Base-by-base conservation (phyloP, 2,113 vertebrate species). In the Labeo catla region DNA sequence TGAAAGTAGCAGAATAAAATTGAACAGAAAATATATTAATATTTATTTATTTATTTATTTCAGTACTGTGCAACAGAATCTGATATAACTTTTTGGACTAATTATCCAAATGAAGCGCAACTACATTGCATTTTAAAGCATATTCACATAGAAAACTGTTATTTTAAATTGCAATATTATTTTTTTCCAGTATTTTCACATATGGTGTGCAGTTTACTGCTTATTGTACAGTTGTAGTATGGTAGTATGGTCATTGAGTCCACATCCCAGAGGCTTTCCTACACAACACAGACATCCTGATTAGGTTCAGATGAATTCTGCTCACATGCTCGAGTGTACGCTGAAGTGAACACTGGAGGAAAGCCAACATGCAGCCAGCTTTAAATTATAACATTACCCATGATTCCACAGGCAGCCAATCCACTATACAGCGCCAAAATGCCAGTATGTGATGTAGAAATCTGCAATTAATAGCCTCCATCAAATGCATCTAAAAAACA, bases 271-370 rank as follows among this genome's bases (percentile, higher is more conserved):
- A 59, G 49, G n/a, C 74, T 2, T 57, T 72, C 81, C 49, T 21
- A 21, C 50, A 78, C 47, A 74, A 76, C 70, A 39, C 65, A 80
- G 19, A 34, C 21, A 28, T 72, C 39, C 66, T 21, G 74, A 83
- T 63, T 34, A 59, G 49, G 49, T 84, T 63, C 74, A 80, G 39
- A 86, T 88, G 68, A 84, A 86, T 88, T 81, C 50, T 10, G 65
- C 79, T 88, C 50, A 63, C 68, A 84, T 70, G 36, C 76, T 84
- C 47, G 15, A 86, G 65, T 82, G 84, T 76, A 85, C n/a, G 79
- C 63, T 59, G 84, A 88, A 84, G 80, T 70, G 47, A 86, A 68
- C 77, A 81, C 73, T 86, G 81, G 76, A 86, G 68, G 54, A 80
- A 84, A 80, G 84, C 84, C 84, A 83, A 10, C 79, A 81, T 81